phyloP scores from a whole-genome alignment of 1,140 invertebrate species.

The Epicauta chinensis region DNA sequence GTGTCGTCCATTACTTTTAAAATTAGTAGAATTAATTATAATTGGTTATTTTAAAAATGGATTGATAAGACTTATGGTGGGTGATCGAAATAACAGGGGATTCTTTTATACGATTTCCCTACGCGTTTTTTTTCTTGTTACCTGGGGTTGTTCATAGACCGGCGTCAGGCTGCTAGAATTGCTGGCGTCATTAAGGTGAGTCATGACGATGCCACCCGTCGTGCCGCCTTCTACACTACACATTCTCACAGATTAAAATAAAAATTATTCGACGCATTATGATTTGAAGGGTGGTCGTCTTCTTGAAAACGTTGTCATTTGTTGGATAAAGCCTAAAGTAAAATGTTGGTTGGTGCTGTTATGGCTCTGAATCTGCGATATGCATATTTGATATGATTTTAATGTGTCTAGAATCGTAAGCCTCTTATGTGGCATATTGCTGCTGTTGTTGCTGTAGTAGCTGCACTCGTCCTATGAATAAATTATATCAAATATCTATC shows the following conservation, averaged over 20 bases:
- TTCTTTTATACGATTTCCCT: background rate
- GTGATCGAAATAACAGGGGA: background rate
- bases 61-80: too few relatives aligned
- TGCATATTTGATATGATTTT: slow-evolving; percentile 47
- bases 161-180: slow-evolving; percentile 5
- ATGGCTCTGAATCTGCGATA: slow-evolving; percentile 36
- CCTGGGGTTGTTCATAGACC: background rate
- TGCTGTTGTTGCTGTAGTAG: slow-evolving; percentile 19
- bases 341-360: slow-evolving; percentile 23
- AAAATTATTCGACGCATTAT: too few relatives aligned
- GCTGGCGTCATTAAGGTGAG: slow-evolving; percentile 14
- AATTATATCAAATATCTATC: slow-evolving; percentile 46
- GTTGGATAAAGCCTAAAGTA: slow-evolving; percentile 34
- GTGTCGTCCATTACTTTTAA: too few relatives aligned
- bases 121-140: slow-evolving; percentile 4
- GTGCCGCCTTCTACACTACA: slow-evolving; percentile 4
- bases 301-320: background rate
- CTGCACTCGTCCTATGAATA: slow-evolving; percentile 42
- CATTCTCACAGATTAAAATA: background rate
- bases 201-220: slow-evolving; percentile 14
- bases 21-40: too few relatives aligned
- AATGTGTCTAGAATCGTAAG: slow-evolving; percentile 44
- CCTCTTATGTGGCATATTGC: slow-evolving; percentile 42
- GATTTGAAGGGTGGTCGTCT: too few relatives aligned
- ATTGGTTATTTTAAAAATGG: too few relatives aligned